phyloP scores from a whole-genome alignment of 1,140 invertebrate genomes.

The Drosophila hydei region DNA sequence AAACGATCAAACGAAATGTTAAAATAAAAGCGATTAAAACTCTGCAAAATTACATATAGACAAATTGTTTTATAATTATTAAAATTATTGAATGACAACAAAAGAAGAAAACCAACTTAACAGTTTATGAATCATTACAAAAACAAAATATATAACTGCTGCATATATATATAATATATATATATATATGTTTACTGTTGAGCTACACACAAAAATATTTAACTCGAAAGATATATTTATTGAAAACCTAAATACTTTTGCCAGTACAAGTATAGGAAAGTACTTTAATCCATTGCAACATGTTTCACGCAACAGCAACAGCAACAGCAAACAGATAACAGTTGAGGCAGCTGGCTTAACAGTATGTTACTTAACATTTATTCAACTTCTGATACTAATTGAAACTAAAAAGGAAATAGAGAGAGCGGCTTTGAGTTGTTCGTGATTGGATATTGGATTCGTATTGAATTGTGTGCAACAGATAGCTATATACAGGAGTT shows the following conservation, averaged over 20 bases:
- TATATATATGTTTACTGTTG: constrained; percentile 64
- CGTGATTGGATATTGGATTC: too few species aligned
- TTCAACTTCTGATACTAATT: constrained; percentile 43
- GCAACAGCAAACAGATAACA: constrained; percentile 25
- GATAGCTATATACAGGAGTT: too few species aligned
- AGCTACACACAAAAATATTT: constrained; percentile 51
- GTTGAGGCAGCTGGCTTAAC: constrained; percentile 16
- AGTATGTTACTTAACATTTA: constrained; percentile 29
- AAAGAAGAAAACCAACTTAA: constrained; percentile 45
- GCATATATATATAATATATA: constrained; percentile 40
- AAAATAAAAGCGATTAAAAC: constrained; percentile 56
- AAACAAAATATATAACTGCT: constrained; percentile 61
- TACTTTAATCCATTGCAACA: constrained; percentile 29
- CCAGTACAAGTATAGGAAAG: constrained; percentile 18
- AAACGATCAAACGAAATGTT: constrained; percentile 33
- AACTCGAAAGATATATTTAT: constrained; percentile 65
- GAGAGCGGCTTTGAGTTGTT: constrained; percentile 21
- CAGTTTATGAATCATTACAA: constrained; percentile 58
- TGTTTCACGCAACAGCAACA: constrained; percentile 9
- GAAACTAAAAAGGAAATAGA: constrained; percentile 26
- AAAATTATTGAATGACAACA: constrained; percentile 62
- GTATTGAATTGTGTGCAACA: too few species aligned
- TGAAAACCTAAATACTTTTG: constrained; percentile 49
- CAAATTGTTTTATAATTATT: constrained; percentile 76
- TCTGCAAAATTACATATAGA: constrained; percentile 56